Conservation (phyloP, 2,113 vertebrate genomes). For the Periophthalmodon schlosseri region DNA sequence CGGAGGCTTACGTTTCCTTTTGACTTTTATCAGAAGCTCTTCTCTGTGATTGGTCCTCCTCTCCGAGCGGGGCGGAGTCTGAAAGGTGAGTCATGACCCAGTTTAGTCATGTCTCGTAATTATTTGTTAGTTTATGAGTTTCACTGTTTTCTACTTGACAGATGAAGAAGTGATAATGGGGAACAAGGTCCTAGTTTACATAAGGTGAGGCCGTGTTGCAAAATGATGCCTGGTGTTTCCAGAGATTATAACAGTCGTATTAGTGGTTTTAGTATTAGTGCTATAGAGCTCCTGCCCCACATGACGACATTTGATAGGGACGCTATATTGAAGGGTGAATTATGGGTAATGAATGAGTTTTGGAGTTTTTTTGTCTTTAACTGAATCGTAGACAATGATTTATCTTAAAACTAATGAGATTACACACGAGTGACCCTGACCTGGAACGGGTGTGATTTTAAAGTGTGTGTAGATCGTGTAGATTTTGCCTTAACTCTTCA, state of each 20-base stretch:
- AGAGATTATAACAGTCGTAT: neutral
- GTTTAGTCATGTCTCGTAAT: neutral
- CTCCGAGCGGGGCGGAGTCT: conserved; percentile 87
- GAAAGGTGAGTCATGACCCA: conserved; percentile 77
- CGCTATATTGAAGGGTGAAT: too few relatives aligned
- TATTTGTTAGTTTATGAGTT: neutral
- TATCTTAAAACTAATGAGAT: too few relatives aligned
- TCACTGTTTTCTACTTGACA: conserved; percentile 60
- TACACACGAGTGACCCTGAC: too few relatives aligned
- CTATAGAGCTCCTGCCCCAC: too few relatives aligned
- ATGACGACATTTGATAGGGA: too few relatives aligned
- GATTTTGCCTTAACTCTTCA: too few relatives aligned
- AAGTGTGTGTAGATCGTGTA: too few relatives aligned
- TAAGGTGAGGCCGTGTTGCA: conserved; percentile 80
- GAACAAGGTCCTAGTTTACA: conserved; percentile 97
- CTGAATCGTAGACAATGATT: too few relatives aligned
- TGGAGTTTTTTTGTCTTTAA: too few relatives aligned
- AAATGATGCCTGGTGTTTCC: neutral
- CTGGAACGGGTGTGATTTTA: too few relatives aligned
- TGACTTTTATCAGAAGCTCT: conserved; percentile 87
- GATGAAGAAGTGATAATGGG: conserved; percentile 96
- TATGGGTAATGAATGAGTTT: too few relatives aligned
- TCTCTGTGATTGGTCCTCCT: conserved; percentile 88
- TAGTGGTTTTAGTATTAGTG: too few relatives aligned
- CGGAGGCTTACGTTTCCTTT: neutral